Base-by-base conservation (phyloP, 2,113 vertebrate genomes). In the Brevimyrus niger region DNA sequence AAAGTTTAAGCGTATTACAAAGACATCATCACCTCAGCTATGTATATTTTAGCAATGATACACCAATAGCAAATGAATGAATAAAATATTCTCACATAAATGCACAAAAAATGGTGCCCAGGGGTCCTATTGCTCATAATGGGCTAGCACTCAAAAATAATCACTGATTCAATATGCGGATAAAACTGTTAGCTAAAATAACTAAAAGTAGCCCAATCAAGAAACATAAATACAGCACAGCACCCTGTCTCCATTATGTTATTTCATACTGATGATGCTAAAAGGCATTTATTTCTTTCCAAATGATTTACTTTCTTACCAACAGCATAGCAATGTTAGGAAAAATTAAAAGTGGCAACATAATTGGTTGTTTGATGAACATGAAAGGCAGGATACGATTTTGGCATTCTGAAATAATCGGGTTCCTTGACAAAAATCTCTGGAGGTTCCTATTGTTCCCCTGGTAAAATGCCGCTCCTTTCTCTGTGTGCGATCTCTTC, bases 321-420 rank as follows among this genome's bases (percentile, higher is more conserved):
- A 19, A 51, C 5, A n/a, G 21, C 44, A 61, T 87, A 48, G 31
- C 7, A 87, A 58, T 44, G 85, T 58, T 89, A 10, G 38, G 86
- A 38, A 86, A 87, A 87, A 87, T 73, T 84, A 87, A 90, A 90
- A 90, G 88, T 80, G 61, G 73, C 82, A 51, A 73, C 31, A 38
- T 19, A 76, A 51, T 86, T 47, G n/a, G 76, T 27, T 27, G 88
- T 89, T 69, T 88, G 86, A 35, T n/a, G 23, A 27, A 42, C 76
- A 51, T 61, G 88, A 69, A 50, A 5, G 23, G 31, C 46, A 31
- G 38, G 46, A 87, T 55, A 50, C 19, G 38, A 21, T 53, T 23
- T 76, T n/a, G 46, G 31, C n/a, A 17, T 76, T 89, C 65, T 31
- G 11, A 4, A 35, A 19, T 31, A 69, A 38, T 47, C 1, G 1